Conservation (phyloP, 2,797 vertebrate genomes). For the Onychomys arenicola region DNA sequence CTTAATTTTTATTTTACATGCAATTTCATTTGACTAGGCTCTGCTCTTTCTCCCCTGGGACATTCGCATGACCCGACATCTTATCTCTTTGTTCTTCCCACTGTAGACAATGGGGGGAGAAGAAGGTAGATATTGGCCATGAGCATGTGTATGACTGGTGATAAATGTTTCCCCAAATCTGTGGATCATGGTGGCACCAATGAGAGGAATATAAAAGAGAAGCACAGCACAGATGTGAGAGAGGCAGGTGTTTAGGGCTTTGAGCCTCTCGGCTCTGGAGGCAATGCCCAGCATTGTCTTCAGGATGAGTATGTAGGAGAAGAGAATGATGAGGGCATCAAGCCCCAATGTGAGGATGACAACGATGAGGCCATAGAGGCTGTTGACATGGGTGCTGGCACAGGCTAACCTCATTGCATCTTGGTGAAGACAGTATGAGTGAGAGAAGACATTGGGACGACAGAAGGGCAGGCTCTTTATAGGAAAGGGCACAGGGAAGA, state of each 20-base stretch:
- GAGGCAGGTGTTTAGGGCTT: slow-evolving; percentile 72
- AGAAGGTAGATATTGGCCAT: slow-evolving; percentile 71
- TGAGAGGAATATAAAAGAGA: slow-evolving; percentile 67
- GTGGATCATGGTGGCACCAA: slow-evolving; percentile 65
- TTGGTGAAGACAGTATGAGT: not conserved
- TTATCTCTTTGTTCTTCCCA: slow-evolving; percentile 33
- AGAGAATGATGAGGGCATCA: slow-evolving; percentile 49
- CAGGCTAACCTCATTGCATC: not conserved
- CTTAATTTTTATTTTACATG: not conserved
- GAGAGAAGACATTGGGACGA: not conserved
- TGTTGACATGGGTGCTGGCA: not conserved
- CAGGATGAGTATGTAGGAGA: slow-evolving; percentile 73
- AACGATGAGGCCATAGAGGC: not conserved
- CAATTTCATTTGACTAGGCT: not conserved
- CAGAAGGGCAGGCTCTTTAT: not conserved
- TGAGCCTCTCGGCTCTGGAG: slow-evolving; percentile 60
- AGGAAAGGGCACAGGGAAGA: not conserved
- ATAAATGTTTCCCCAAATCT: slow-evolving; percentile 58
- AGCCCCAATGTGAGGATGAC: not conserved
- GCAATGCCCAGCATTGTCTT: slow-evolving; percentile 62
- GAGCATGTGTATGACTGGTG: slow-evolving; percentile 46
- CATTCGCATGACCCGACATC: not conserved
- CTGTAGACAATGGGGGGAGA: slow-evolving; percentile 12
- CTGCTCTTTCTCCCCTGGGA: slow-evolving; percentile 39
- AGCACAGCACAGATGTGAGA: slow-evolving; percentile 71